Percentiles rank a stretch among this genome's conserved stretches.
phyloP scores from a whole-genome alignment of 2,113 vertebrate species.

The Pipra filicauda region DNA sequence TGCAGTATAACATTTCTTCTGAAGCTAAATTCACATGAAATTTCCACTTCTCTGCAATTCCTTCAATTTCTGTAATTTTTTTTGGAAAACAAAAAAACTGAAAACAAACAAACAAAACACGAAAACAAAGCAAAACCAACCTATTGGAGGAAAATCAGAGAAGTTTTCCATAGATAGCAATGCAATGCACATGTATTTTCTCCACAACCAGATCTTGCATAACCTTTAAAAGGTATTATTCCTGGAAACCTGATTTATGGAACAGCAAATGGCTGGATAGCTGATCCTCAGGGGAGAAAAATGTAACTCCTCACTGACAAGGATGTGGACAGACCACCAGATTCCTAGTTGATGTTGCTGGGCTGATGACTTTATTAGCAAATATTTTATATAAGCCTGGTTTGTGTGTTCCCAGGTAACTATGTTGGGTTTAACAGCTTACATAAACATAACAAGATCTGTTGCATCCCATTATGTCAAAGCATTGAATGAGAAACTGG shows the following conservation, averaged over 20 bases:
- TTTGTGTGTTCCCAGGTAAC: neutral
- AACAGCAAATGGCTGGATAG: neutral
- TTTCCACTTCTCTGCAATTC: neutral
- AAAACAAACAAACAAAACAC: neutral
- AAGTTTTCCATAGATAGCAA: rapidly evolving
- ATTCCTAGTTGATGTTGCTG: neutral
- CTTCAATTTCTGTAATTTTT: rapidly evolving
- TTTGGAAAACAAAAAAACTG: neutral
- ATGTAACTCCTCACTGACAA: neutral
- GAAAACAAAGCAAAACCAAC: neutral
- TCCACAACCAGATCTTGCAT: neutral
- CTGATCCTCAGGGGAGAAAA: neutral
- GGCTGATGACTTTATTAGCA: neutral
- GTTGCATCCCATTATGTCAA: neutral
- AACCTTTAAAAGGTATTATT: neutral
- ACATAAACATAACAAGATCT: neutral
- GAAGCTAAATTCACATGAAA: neutral
- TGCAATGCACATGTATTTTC: rapidly evolving
- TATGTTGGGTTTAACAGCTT: neutral
- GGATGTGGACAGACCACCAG: neutral
- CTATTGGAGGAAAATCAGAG: neutral
- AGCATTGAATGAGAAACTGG: neutral
- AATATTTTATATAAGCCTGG: neutral
- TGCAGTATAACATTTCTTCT: rapidly evolving
- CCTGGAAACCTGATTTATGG: neutral